Base-by-base conservation (phyloP, 2,113 vertebrate genomes). In the Chloebia gouldiae region DNA sequence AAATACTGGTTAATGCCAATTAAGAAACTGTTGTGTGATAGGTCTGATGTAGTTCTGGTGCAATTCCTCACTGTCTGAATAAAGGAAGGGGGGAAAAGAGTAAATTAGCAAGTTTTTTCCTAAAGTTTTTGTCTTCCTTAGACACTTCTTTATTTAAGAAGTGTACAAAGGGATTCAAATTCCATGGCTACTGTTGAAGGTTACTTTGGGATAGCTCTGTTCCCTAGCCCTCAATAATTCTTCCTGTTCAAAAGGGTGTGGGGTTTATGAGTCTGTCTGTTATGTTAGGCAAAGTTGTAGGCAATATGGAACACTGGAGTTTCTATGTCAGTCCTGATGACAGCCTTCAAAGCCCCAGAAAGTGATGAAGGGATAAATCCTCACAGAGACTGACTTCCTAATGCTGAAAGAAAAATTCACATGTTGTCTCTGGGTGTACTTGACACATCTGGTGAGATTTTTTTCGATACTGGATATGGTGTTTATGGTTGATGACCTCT, bases 1-100 rank as follows among this genome's bases (percentile, higher is more conserved):
- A 91, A 92, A 72, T 82, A 78, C 82, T 85, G 76, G 73, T 86
- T 94, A 94, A 92, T 95, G 79, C 79, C 80, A 91, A 50, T 92
- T 86, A 78, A 82, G 39, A 78, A 87, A 66, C 73, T 39, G 13
- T 51, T 79, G 14, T 73, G 56, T 81, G 69, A 31, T 84, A 27
- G 9, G 35, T 47, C 57, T 84, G 49, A 68, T 77, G 35, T 30
- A 35, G 40, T 61, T 22, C 23, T 84, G 24, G 20, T 90, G 60
- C 44, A 72, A 51, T 78, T 86, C 42, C 60, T 91, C 7, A 51
- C 53, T 70, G 30, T 51, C 47, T 60, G 51, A 92, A 63, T 40
- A 79, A 76, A 63, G 20, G 23, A 3, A 16, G 16, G 8, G 18
- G 4, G 3, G 0, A 54, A 21, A 25, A 23, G 28, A 59, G 15